phyloP scores from a whole-genome alignment of 2,888 invertebrate genomes.

The Cactoblastis cactorum region DNA sequence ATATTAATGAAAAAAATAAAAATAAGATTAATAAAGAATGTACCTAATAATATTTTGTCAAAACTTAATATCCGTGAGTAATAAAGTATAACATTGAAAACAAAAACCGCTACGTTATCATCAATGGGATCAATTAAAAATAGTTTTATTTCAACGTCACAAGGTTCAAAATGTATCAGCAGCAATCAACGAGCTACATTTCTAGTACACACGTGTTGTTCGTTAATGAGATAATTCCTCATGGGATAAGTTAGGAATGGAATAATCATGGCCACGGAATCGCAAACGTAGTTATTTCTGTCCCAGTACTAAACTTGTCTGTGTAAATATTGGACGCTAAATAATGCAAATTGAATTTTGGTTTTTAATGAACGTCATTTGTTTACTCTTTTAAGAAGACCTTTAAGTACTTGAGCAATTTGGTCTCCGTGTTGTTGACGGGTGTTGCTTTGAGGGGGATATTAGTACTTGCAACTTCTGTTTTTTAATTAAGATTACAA shows the following conservation, averaged over 20 bases:
- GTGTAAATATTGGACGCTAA: not conserved
- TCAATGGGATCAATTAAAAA: not conserved
- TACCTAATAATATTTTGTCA: not conserved
- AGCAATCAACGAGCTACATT: constrained; percentile 17
- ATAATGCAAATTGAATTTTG: constrained; percentile 6
- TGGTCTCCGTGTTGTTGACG: not conserved
- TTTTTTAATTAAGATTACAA: no score
- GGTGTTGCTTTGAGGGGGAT: no score
- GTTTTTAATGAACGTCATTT: not conserved
- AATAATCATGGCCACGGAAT: constrained; percentile 44
- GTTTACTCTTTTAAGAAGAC: not conserved
- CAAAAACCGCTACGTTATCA: constrained; percentile 19
- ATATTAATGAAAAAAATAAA: no score
- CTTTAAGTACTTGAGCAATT: not conserved
- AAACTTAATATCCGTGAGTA: constrained; percentile 22
- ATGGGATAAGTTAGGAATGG: constrained; percentile 43
- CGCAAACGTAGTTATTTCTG: constrained; percentile 39
- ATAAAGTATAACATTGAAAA: constrained; percentile 29
- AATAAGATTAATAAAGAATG: no score
- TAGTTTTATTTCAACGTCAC: constrained; percentile 19
- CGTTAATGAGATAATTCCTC: constrained; percentile 52
- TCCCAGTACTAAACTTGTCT: constrained; percentile 26
- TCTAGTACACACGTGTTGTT: constrained; percentile 38
- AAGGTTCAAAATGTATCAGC: constrained; percentile 21
- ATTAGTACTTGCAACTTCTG: no score